Evolutionary conservation across 1,140 invertebrate genomes (phyloP), one percentile per base, ranked within the genome.

Genomic region (Drosophila rufa): DNA sequence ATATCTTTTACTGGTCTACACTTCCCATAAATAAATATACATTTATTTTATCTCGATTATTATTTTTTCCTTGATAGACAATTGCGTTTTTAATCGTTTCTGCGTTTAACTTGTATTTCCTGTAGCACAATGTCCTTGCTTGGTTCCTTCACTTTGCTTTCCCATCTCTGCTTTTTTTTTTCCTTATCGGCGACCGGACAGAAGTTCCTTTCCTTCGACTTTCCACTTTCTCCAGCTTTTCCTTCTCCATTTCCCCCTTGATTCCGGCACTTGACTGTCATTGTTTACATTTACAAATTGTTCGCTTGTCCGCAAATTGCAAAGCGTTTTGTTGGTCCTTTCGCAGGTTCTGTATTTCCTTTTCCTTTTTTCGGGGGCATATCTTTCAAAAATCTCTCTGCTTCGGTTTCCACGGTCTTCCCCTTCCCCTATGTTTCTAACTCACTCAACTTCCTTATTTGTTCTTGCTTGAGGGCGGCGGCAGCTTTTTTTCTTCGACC

Each of bases 281-380:
- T 89, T 89, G 85, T 89, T 89, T 89, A 90, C 85, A 89, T 89
- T 89, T 89, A 89, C 85, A 89, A 89, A 89, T 89, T 89, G 85
- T 80, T 90, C 85, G 85, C 85, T 89, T 89, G 85, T 89, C 85
- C 85, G 79, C 85, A 89, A 89, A 89, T 90, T 89, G 85, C 79
- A 67, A 59, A 74, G 66, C 68, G 60, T 73, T 79, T 69, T 66
- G 75, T 57, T 74, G 51, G 77, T 66, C 62, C 69, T 73, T 73
- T 73, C 53, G 51, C 69, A 73, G 48, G 60, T 36, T 38, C 66
- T 38, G 46, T 38, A 30, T 27, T 38, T 53, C 17, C 50, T n/a
- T 9, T 9, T 58, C 27, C 14, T 64, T 61, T 33, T 46, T 70
- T 59, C 25, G 14, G 17, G 62, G 68, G 65, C 58, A 86, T 89